Evolutionary conservation across 37 sponge, comb jelly and placozoan species (phyloP).

Genomic region (Ianthella basta): DNA sequence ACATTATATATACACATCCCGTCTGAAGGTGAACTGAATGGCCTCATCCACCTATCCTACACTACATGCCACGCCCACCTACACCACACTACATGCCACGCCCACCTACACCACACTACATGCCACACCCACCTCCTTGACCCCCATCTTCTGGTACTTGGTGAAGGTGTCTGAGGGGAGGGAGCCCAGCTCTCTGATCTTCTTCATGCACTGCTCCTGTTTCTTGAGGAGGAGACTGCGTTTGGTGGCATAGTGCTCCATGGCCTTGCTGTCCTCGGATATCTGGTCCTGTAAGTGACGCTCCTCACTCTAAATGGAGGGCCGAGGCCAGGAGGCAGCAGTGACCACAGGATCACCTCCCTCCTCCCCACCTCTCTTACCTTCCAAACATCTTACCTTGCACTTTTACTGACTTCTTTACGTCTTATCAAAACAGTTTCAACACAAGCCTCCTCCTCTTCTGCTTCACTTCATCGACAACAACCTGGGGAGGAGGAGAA

Average conservation of each 20-base stretch:
- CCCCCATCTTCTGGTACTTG: constrained; percentile 79
- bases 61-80: constrained; percentile 86
- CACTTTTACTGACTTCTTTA: too few relatives aligned
- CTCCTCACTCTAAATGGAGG: constrained; percentile 55
- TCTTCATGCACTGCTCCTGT: constrained; percentile 92
- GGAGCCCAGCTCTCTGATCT: constrained; percentile 92
- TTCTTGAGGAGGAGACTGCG: constrained; percentile 85
- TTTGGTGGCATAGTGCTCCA: constrained; percentile 91
- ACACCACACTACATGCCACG: constrained; percentile 68
- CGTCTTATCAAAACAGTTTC: too few relatives aligned
- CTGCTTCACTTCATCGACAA: too few relatives aligned
- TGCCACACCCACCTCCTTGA: constrained; percentile 81
- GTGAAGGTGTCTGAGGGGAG: constrained; percentile 92
- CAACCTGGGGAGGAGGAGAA: too few relatives aligned
- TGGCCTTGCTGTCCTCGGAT: constrained; percentile 80
- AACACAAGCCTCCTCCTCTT: too few relatives aligned
- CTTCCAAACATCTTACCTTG: too few relatives aligned
- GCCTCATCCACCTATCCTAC: constrained; percentile 91
- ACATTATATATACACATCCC: constrained; percentile 40
- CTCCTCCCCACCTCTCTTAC: too few relatives aligned
- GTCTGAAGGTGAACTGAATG: constrained; percentile 97
- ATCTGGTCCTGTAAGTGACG: constrained; percentile 79
- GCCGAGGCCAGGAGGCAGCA: background rate
- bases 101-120: constrained; percentile 82
- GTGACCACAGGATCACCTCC: too few relatives aligned